Base-by-base conservation (phyloP, 2,113 vertebrate genomes). In the Centropristis striata region DNA sequence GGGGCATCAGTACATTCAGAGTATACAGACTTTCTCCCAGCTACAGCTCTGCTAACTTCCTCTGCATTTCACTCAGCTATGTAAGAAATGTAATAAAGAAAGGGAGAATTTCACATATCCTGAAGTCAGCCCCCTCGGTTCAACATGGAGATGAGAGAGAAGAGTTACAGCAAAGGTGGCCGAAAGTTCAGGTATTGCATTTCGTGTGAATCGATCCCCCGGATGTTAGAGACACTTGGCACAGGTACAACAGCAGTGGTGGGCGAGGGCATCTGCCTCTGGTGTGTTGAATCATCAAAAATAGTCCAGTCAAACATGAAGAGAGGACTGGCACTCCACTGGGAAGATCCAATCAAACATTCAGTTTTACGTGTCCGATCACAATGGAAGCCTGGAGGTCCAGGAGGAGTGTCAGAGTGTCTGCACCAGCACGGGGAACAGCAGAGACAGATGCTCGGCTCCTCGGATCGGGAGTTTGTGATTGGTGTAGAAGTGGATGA, bases 391-490 rank as follows among this genome's bases (percentile, higher is more conserved):
- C 73, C 75, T 13, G 23, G 32, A 51, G 72, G 72, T 81, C 60
- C 61, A 54, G 51, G 20, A n/a, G 50, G 50, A 68, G 75, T 1
- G 4, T 70, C 46, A 99, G 78, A 99, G 97, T 41, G 98, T 99
- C 93, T 96, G 95, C 80, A 99, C 97, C 71, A 97, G 95, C 86
- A 99, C 98, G 0, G 98, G 98, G 84, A 98, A 99, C 61, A 99
- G 96, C 91, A 99, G 95, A 25, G 98, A 98, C 89, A 99, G 94
- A 92, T 99, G 98, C 88, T 99, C 98, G 0, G 98, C 98, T 10
- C 98, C 98, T 87, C 96, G 96, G 92, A 99, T 97, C 20, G 97
- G 98, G 60, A 99, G 96, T 91, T 99, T 99, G 90, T 97, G 96
- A 8, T 97, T 97, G 69, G 97, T 99, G 93, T 99, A 99, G 94